phyloP scores from a whole-genome alignment of 2,797 vertebrate species.

The Caiman crocodilus region DNA sequence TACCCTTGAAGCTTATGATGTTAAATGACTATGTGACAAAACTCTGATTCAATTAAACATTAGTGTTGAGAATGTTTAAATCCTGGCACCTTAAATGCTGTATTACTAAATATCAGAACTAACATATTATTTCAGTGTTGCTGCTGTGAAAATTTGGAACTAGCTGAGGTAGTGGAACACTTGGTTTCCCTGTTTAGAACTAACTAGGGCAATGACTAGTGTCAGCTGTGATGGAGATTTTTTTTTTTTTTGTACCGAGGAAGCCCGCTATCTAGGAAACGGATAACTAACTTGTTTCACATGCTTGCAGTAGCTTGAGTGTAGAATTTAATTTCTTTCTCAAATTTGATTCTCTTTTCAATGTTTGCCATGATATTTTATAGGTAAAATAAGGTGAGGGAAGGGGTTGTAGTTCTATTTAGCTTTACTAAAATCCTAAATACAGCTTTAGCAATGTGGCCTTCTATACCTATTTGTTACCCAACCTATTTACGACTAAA shows the following conservation, averaged over 20 bases:
- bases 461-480: background rate
- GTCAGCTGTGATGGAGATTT: too few species aligned
- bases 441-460: background rate
- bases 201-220: background rate
- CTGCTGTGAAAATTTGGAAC: too few species aligned
- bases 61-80: too few species aligned
- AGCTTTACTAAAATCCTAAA: background rate
- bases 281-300: background rate
- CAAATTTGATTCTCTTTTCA: background rate
- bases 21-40: background rate
- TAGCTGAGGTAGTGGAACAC: too few species aligned
- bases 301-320: background rate
- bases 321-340: background rate
- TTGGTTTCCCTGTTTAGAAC: background rate
- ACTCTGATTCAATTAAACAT: background rate
- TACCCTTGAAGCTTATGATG: background rate
- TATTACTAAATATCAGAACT: too few species aligned
- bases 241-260: too few species aligned
- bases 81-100: too few species aligned
- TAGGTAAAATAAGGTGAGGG: background rate
- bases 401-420: background rate
- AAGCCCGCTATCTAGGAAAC: too few species aligned
- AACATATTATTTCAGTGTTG: too few species aligned
- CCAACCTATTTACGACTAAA: background rate
- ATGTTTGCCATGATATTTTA: background rate